A percentile compares a stretch with the other conserved stretches of the same genome.
phyloP scores from a whole-genome alignment of 1,140 invertebrate species.

The Metaphire vulgaris region DNA sequence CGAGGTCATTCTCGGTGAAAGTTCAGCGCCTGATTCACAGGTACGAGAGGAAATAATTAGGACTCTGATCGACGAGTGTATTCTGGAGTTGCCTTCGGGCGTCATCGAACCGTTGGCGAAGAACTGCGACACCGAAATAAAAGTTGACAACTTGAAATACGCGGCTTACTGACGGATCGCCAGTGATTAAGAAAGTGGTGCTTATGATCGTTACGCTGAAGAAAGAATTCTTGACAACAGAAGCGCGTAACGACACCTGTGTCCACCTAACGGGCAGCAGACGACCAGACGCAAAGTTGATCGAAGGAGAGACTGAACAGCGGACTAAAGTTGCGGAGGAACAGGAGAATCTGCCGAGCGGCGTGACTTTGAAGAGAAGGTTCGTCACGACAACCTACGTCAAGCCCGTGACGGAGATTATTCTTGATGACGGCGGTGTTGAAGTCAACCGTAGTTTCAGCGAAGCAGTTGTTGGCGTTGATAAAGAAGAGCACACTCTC shows the following conservation, averaged over 20 bases:
- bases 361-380: constrained; percentile 14
- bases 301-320: constrained; percentile 4
- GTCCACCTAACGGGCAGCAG: neutral
- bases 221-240: neutral
- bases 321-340: neutral
- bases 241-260: neutral
- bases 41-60: neutral
- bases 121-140: neutral
- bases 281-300: too few species aligned
- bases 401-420: constrained; percentile 6
- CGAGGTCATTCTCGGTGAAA: neutral
- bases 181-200: neutral
- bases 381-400: constrained; percentile 6
- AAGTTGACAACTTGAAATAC: neutral
- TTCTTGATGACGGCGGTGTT: constrained; percentile 5
- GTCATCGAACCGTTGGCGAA: neutral
- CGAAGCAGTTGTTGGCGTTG: constrained; percentile 9
- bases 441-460: neutral
- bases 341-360: neutral
- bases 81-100: neutral
- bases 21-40: neutral
- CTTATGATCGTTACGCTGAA: neutral
- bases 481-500: constrained; percentile 8
- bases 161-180: neutral
- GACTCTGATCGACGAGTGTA: neutral